These are phyloP conservation scores for Trichogramma evanescens DNA, from an alignment of 2,888 invertebrate species.

Conservation along the genomic window DNA sequence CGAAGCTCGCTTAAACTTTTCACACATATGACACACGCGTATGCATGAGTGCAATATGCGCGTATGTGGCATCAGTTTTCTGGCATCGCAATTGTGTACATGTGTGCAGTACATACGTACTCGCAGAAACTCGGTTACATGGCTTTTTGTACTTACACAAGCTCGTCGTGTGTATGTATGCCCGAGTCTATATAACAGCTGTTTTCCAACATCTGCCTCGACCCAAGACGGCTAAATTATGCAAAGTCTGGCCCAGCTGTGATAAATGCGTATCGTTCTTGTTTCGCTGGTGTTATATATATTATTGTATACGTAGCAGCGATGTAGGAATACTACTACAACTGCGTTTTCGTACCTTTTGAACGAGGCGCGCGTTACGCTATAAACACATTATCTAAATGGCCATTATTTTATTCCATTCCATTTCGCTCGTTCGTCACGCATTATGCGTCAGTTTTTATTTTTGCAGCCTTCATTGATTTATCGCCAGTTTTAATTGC, in stretches of 20 bases:
- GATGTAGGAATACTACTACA: neutral
- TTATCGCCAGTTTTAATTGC: too few relatives aligned
- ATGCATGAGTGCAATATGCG: too few relatives aligned
- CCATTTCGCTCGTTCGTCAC: neutral
- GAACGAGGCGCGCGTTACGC: neutral
- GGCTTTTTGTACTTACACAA: too few relatives aligned
- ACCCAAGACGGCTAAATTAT: conserved; percentile 26
- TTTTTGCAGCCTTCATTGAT: too few relatives aligned
- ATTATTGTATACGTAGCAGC: too few relatives aligned
- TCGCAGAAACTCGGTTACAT: conserved; percentile 13
- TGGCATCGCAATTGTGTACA: conserved; percentile 30
- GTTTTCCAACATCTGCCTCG: conserved; percentile 27
- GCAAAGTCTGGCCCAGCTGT: conserved; percentile 28
- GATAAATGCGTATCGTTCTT: conserved; percentile 26
- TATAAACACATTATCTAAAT: conserved; percentile 1
- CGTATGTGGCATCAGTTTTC: conserved; percentile 19
- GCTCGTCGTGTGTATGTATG: too few relatives aligned
- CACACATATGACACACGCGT: too few relatives aligned
- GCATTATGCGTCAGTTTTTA: neutral
- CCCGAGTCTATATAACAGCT: conserved; percentile 20
- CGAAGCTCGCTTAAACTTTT: too few relatives aligned
- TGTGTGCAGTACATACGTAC: conserved; percentile 15
- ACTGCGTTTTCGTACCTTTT: neutral
- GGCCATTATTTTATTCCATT: conserved; percentile 8
- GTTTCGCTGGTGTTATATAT: too few relatives aligned